Base-by-base conservation (phyloP, 2,113 vertebrate species). In the Microtus oregoni region DNA sequence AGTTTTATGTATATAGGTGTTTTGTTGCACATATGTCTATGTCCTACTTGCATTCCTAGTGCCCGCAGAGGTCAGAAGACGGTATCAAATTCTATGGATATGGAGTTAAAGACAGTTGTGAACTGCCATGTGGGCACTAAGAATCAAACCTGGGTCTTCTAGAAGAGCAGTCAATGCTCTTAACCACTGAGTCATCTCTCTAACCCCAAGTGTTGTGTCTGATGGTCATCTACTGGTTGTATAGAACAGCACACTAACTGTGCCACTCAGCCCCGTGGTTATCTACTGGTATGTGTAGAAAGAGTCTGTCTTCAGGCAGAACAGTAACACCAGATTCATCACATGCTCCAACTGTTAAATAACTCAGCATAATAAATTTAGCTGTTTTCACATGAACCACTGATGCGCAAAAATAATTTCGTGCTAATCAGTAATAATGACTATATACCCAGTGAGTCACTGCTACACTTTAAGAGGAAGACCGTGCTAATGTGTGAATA, bases 401-500 rank as follows among this genome's bases (percentile, higher is more conserved):
- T 97, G 97, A 97, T 97, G 93, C 68, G 38, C 94, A 94, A 97
- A 98, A 97, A 96, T 98, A 93, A 44, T 50, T 97, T 98, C 89
- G 75, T 97, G 96, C 97, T 98, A 98, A 97, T 98, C 97, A 98
- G 83, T 94, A 86, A 97, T 97, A 97, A 98, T 98, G 98, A 98
- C 97, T 98, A 97, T 83, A 97, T 90, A 96, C 94, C 94, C 97
- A 98, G 93, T 97, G 97, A 98, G 97, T 98, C 97, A 97, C 91
- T 86, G 83, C 97, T 98, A 98, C 89, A 97, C 94, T 98, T 98
- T 97, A 98, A 96, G 97, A 97, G 95, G 97, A 98, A 97, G 94
- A 97, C 96, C 92, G 92, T 95, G 94, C 65, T 98, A 98, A 98
- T 98, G 96, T 4, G 3, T 98, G 97, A 98, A 98, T 98, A 98